Base-by-base conservation (phyloP, 64 coral and sea anemone species). In the Pachyseris speciosa region DNA sequence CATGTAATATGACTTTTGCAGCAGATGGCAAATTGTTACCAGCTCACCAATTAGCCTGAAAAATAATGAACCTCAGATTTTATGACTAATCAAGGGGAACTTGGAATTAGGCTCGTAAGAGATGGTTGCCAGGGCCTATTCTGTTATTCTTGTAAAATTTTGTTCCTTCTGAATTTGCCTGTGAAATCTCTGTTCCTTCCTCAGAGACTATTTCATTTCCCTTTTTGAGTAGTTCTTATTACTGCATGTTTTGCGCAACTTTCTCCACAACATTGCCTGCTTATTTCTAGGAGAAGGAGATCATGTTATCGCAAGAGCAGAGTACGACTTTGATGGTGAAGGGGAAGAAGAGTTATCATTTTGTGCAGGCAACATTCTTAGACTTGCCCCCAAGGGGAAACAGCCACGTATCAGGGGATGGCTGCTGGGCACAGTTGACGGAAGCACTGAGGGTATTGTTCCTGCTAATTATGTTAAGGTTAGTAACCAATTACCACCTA, bases 391-490 rank as follows among this genome's bases (percentile, higher is more conserved):
- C 28, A 98, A 98, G 55, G 86, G 89, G 29, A 86, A 84, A 67
- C 96, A 98, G 44, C 96, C 96, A 39, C 89, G 85, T 12, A 86
- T 98, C 16, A 88, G 91, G 64, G 96, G 97, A 5, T 99, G 97
- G 97, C 74, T 99, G 7, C 55, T 99, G 6, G 93, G 93, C 3
- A 93, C 86, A 58, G 45, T 93, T 28, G 87, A 93, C 93, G 97
- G 97, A 7, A 84, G 57, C n/a, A 84, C 24, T 33, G 86, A 99
- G 25, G 97, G 97, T 27, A 85, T 99, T 61, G 59, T 95, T 34
- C 97, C 97, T 60, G 97, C 93, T 34, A 99, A 99, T 76, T 99
- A 95, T 93, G 86, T 99, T 19, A 99, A 99, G 80, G 97, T 99
- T 93, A 43, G 75, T 57, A 17, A 34, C 26, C 29, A 17, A 60